These are phyloP conservation scores for Leucophenga montana DNA, from an alignment of 2,888 invertebrate species.

Conservation along the genomic window DNA sequence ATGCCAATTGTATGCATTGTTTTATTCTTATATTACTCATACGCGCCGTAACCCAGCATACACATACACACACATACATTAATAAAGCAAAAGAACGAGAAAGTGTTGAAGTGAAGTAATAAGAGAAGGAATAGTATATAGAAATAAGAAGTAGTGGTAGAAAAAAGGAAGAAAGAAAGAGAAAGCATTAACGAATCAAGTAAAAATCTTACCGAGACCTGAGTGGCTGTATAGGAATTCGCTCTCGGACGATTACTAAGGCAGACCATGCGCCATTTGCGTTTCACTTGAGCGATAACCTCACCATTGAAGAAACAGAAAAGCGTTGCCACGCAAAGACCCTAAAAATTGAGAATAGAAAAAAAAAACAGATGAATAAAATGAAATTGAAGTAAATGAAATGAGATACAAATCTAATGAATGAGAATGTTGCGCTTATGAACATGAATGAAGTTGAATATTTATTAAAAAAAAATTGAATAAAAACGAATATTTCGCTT, in stretches of 20 bases:
- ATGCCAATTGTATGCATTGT: constrained; percentile 16
- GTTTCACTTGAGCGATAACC: constrained; percentile 89
- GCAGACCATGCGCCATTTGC: constrained; percentile 84
- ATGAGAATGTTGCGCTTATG: too few species aligned
- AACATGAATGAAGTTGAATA: neutral
- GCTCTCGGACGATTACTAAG: constrained; percentile 82
- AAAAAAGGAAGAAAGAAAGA: neutral
- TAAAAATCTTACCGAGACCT: constrained; percentile 87
- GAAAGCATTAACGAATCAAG: constrained; percentile 57
- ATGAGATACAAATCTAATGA: neutral
- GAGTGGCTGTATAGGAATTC: constrained; percentile 89
- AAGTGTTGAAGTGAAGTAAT: neutral
- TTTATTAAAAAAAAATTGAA: neutral
- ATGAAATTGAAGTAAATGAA: neutral
- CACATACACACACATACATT: constrained; percentile 26
- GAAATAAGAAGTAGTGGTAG: constrained; percentile 12
- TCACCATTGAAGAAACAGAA: constrained; percentile 97
- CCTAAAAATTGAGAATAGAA: constrained; percentile 75
- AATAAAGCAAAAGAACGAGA: neutral
- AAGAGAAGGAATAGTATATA: neutral
- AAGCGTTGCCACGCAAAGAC: constrained; percentile 91
- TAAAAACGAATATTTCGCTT: too few species aligned
- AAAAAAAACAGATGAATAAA: neutral
- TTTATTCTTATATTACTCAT: constrained; percentile 43
- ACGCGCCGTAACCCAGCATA: constrained; percentile 51